Evolutionary conservation across 2,797 vertebrate species (phyloP).

Genomic region (Sorex maritimensis): DNA sequence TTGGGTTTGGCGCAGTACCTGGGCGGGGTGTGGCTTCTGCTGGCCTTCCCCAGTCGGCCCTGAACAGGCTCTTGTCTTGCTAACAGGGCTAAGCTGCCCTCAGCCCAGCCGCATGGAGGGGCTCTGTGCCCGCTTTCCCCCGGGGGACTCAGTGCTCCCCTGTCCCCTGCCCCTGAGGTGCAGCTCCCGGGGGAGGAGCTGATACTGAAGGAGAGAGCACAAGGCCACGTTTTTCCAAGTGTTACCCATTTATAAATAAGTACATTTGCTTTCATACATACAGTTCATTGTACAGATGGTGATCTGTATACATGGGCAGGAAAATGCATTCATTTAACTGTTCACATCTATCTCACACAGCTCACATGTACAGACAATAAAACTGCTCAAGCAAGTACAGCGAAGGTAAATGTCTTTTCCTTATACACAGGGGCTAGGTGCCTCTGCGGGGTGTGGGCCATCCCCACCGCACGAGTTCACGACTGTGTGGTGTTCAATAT

Average conservation of each 20-base stretch:
- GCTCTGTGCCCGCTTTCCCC: too few relatives aligned
- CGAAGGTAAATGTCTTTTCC: conserved; percentile 93
- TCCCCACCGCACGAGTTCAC: conserved; percentile 92
- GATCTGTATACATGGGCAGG: conserved; percentile 96
- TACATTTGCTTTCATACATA: conserved; percentile 95
- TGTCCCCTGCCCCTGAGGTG: background rate
- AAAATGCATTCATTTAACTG: conserved; percentile 97
- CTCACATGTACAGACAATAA: conserved; percentile 99
- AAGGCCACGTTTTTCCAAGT: conserved; percentile 91
- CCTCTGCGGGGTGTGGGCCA: conserved; percentile 91
- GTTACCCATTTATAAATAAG: conserved; percentile 99
- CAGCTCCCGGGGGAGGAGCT: background rate
- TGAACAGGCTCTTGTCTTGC: too few relatives aligned
- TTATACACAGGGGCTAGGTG: conserved; percentile 89
- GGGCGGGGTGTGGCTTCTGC: too few relatives aligned
- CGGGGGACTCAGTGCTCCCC: too few relatives aligned
- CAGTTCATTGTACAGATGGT: conserved; percentile 97
- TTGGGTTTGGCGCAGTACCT: background rate
- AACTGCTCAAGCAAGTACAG: conserved; percentile 99
- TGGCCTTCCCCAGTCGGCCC: too few relatives aligned
- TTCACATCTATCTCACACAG: conserved; percentile 99
- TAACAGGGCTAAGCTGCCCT: too few relatives aligned
- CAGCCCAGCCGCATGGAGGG: too few relatives aligned
- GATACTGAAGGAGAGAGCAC: conserved; percentile 71
- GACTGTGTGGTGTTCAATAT: conserved; percentile 93